phyloP scores from a whole-genome alignment of 2,888 invertebrate species.

The Campoplex capitator region DNA sequence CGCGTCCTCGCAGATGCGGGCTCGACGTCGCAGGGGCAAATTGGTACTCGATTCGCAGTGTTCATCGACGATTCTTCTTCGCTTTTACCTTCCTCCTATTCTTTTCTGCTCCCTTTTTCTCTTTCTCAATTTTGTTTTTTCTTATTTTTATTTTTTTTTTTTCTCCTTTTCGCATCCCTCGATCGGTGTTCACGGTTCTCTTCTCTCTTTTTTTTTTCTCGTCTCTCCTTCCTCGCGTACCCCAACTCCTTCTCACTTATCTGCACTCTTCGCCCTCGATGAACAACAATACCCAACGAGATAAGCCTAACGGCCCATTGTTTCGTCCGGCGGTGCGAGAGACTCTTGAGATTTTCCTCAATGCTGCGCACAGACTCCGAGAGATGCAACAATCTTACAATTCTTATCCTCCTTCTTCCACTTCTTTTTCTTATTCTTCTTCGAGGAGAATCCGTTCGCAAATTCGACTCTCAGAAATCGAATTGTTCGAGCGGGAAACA shows the following conservation, averaged over 20 bases:
- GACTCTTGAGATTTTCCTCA: constrained; percentile 50
- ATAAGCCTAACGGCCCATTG: constrained; percentile 69
- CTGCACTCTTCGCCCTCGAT: constrained; percentile 54
- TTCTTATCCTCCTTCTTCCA: background rate
- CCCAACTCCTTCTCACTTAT: constrained; percentile 43
- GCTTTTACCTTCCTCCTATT: background rate
- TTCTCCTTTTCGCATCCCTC: constrained; percentile 22
- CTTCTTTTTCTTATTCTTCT: background rate
- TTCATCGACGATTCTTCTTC: constrained; percentile 11
- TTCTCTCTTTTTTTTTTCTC: background rate
- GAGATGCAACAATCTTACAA: background rate
- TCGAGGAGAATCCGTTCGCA: background rate
- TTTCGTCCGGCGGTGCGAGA: constrained; percentile 36
- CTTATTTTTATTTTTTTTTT: background rate
- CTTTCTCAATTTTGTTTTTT: background rate
- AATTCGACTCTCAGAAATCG: background rate
- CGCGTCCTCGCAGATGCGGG: constrained; percentile 37
- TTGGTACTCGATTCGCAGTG: constrained; percentile 28
- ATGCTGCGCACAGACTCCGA: constrained; percentile 11
- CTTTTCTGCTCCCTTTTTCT: constrained; percentile 5
- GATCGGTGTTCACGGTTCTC: background rate
- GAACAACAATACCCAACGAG: constrained; percentile 64
- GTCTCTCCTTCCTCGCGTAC: background rate
- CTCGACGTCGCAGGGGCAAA: constrained; percentile 57
- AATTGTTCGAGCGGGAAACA: background rate